phyloP scores from a whole-genome alignment of 2,888 invertebrate genomes.

The Cephus rjabovi region DNA sequence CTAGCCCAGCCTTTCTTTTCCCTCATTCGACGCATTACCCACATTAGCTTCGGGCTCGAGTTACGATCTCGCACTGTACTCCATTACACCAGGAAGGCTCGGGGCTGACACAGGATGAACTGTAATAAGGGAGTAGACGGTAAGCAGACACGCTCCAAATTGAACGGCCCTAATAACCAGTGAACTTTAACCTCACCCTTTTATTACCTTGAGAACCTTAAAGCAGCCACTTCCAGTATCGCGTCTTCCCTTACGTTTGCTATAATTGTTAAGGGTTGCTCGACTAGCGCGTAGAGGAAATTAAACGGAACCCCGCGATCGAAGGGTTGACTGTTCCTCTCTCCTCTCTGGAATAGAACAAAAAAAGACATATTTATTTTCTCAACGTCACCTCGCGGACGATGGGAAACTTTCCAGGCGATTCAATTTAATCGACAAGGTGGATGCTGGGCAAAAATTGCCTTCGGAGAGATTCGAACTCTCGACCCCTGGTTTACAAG shows the following conservation, averaged over 20 bases:
- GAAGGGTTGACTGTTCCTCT: slow-evolving; percentile 4
- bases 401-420: neutral
- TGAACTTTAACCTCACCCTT: neutral
- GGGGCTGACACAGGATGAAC: neutral
- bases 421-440: neutral
- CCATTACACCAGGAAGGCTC: neutral
- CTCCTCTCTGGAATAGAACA: slow-evolving; percentile 6
- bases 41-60: neutral
- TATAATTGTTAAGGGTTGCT: neutral
- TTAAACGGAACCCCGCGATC: slow-evolving; percentile 16
- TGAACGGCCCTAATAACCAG: neutral
- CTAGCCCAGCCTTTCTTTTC: neutral
- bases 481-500: slow-evolving; percentile 72
- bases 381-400: neutral
- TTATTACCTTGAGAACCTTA: neutral
- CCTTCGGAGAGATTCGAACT: slow-evolving; percentile 77
- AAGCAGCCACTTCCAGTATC: neutral
- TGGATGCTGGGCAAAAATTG: slow-evolving; percentile 42
- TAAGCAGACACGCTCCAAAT: neutral
- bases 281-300: slow-evolving; percentile 21
- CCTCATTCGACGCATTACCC: neutral
- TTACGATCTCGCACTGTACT: neutral
- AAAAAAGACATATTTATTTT: slow-evolving; percentile 29
- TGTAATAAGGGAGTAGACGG: neutral
- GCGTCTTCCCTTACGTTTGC: neutral